Evolutionary conservation across 2,113 vertebrate species (phyloP).

Genomic region (Gopherus evgoodei): DNA sequence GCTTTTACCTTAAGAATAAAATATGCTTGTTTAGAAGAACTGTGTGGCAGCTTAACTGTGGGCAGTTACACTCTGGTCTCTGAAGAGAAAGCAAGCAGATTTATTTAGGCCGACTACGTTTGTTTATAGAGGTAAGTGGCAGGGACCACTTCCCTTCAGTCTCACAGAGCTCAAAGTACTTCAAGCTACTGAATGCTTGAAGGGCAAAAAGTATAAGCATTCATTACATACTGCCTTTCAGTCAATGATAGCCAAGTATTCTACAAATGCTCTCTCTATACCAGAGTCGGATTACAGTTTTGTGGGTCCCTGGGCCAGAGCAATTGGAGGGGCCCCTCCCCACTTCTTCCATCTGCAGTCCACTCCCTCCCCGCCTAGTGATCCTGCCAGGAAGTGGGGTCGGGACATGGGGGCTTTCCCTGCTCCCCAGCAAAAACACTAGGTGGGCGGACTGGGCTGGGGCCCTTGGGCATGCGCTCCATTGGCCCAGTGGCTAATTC

Average conservation of each 20-base stretch:
- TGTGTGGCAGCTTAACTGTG: not conserved
- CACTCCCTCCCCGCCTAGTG: too few species aligned
- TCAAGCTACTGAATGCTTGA: rapidly evolving
- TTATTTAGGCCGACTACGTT: not conserved
- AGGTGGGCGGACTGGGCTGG: too few species aligned
- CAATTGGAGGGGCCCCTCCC: too few species aligned
- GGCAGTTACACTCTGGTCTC: not conserved
- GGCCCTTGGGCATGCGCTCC: too few species aligned
- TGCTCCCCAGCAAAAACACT: too few species aligned
- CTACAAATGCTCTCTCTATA: rapidly evolving
- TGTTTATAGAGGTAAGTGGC: not conserved
- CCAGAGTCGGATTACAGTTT: not conserved
- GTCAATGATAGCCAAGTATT: not conserved
- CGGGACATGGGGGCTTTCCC: too few species aligned
- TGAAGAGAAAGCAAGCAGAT: not conserved
- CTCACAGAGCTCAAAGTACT: not conserved
- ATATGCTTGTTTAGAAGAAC: not conserved
- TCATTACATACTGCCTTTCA: not conserved
- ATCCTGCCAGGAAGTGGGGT: too few species aligned
- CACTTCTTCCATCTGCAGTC: too few species aligned
- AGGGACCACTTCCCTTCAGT: not conserved
- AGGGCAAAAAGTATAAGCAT: not conserved
- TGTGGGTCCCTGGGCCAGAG: too few species aligned
- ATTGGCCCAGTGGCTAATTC: too few species aligned
- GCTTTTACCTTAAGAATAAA: not conserved